A percentile compares a stretch with the other conserved stretches of the same genome.
These are phyloP conservation scores for Ophonus ardosiacus DNA, from an alignment of 2,888 invertebrate genomes.

Conservation along the genomic window DNA sequence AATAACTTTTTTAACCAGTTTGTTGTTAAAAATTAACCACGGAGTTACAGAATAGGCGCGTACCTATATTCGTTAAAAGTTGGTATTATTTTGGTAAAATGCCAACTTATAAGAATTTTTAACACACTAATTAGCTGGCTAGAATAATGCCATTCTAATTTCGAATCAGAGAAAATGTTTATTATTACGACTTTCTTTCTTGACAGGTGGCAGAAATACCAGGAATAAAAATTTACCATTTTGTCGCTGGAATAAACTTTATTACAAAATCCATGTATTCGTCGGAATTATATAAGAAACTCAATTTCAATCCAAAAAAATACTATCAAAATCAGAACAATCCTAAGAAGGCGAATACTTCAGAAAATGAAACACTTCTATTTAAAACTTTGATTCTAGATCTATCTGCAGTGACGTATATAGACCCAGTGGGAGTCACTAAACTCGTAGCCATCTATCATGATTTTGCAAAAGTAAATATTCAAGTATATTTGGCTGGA, in stretches of 20 bases:
- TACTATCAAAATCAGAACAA: constrained; percentile 72
- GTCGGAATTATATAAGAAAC: constrained; percentile 76
- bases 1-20: too few relatives aligned
- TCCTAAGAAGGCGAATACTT: background rate
- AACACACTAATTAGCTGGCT: too few relatives aligned
- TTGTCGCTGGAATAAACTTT: constrained; percentile 86
- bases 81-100: too few relatives aligned
- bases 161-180: too few relatives aligned
- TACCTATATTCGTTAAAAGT: too few relatives aligned
- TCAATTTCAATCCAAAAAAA: constrained; percentile 76
- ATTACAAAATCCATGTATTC: constrained; percentile 83
- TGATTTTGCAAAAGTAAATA: constrained; percentile 78
- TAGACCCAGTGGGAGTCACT: constrained; percentile 84
- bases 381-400: constrained; percentile 82
- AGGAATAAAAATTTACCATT: constrained; percentile 87
- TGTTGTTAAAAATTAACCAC: too few relatives aligned
- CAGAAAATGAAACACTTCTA: constrained; percentile 77
- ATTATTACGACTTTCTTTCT: background rate
- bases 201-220: constrained; percentile 83
- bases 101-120: too few relatives aligned
- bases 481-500: constrained; percentile 80
- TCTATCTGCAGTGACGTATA: constrained; percentile 83
- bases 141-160: too few relatives aligned
- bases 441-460: constrained; percentile 78
- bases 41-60: too few relatives aligned